Evolutionary conservation across 2,888 invertebrate genomes (phyloP).

Genomic region (Drosophila lutescens): DNA sequence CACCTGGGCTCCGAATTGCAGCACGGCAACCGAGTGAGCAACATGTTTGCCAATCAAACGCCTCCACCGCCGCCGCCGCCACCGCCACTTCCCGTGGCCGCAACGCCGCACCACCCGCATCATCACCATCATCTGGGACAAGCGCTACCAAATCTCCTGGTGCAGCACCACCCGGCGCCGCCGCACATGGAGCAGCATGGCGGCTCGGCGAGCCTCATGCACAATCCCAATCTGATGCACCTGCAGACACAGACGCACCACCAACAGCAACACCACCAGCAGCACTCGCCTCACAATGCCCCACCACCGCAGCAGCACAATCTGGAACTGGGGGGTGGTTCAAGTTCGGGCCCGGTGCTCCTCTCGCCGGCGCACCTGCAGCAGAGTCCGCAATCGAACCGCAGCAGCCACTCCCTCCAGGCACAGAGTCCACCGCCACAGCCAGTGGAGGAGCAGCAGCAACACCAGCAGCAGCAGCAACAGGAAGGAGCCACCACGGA

Average conservation of each 20-base stretch:
- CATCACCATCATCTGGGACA: slow-evolving; percentile 75
- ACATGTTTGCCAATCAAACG: slow-evolving; percentile 59
- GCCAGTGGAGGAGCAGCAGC: slow-evolving; percentile 21
- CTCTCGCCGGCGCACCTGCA: slow-evolving; percentile 69
- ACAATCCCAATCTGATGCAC: slow-evolving; percentile 83
- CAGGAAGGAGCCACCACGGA: slow-evolving; percentile 56
- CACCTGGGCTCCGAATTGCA: slow-evolving; percentile 36
- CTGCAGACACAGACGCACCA: slow-evolving; percentile 67
- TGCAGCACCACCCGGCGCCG: slow-evolving; percentile 70
- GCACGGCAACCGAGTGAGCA: slow-evolving; percentile 26
- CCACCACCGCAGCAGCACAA: slow-evolving; percentile 64
- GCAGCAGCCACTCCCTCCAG: slow-evolving; percentile 73
- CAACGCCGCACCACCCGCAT: slow-evolving; percentile 65
- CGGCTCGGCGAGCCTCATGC: slow-evolving; percentile 75
- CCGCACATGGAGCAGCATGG: slow-evolving; percentile 65
- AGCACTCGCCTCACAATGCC: slow-evolving; percentile 65
- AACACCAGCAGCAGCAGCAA: slow-evolving; percentile 48
- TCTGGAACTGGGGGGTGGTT: slow-evolving; percentile 55
- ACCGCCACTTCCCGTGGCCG: slow-evolving; percentile 23
- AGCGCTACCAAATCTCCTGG: slow-evolving; percentile 73
- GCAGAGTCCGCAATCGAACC: slow-evolving; percentile 80
- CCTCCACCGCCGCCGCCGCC: slow-evolving; percentile 42
- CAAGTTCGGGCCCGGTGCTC: slow-evolving; percentile 50
- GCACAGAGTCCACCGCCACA: slow-evolving; percentile 65
- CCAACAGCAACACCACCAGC: slow-evolving; percentile 61